Conservation (phyloP, 1,140 invertebrate genomes). For the Aleiodes sp. region DNA sequence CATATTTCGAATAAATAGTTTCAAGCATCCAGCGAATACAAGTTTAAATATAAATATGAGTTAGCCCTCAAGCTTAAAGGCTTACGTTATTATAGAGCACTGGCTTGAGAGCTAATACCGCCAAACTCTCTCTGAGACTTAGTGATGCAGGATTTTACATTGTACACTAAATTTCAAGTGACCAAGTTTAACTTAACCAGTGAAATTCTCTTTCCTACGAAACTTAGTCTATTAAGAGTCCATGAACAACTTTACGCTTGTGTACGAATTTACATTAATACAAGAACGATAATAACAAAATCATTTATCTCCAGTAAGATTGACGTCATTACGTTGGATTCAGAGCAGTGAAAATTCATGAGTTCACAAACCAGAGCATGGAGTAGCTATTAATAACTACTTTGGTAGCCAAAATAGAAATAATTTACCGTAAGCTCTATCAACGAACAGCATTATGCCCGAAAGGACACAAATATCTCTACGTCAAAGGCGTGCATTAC, state of each 20-base stretch:
- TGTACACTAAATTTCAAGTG: background rate
- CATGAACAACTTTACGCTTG: background rate
- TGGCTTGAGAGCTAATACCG: slow-evolving; percentile 52
- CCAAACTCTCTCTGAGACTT: slow-evolving; percentile 18
- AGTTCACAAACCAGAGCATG: no score
- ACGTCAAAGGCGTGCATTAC: slow-evolving; percentile 24
- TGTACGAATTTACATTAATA: background rate
- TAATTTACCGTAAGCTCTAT: background rate
- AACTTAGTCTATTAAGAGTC: background rate
- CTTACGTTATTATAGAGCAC: slow-evolving; percentile 43
- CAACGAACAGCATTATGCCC: slow-evolving; percentile 10
- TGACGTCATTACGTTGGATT: background rate
- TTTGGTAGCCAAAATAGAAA: background rate
- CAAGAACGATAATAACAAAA: background rate
- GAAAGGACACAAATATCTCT: slow-evolving; percentile 26
- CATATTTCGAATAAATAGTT: background rate
- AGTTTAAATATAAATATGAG: slow-evolving; percentile 51
- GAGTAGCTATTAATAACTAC: slow-evolving; percentile 5
- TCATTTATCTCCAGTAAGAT: background rate
- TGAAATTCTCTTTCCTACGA: slow-evolving; percentile 1
- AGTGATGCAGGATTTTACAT: slow-evolving; percentile 6
- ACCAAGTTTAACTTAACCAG: background rate
- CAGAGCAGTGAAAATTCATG: no score
- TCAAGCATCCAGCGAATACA: slow-evolving; percentile 22
- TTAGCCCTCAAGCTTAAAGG: slow-evolving; percentile 33